phyloP scores from a whole-genome alignment of 1,140 invertebrate species.

The Orussus abietinus region DNA sequence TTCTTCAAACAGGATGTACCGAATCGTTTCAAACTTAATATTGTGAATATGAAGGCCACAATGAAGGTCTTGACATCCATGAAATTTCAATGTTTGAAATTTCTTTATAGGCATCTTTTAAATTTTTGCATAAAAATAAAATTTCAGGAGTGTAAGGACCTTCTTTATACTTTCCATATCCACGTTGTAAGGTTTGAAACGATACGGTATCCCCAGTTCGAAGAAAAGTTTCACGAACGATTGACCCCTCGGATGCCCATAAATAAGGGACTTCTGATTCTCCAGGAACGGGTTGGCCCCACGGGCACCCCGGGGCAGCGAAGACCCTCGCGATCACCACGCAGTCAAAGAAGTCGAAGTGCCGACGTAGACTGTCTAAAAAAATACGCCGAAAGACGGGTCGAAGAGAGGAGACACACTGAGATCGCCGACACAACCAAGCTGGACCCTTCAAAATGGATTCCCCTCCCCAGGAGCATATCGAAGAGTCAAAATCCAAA shows the following conservation, averaged over 20 bases:
- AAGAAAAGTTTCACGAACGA: too few species aligned
- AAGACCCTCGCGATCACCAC: conserved; percentile 38
- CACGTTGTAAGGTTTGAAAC: too few species aligned
- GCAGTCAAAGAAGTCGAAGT: conserved; percentile 39
- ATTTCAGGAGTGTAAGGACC: too few species aligned
- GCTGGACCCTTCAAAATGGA: conserved; percentile 24
- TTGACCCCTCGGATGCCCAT: neutral
- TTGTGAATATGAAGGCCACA: too few species aligned
- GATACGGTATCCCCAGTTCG: too few species aligned
- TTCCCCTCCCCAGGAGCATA: conserved; percentile 23
- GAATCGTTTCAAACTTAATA: too few species aligned
- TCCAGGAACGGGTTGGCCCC: conserved; percentile 36
- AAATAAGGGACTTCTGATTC: neutral
- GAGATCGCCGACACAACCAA: conserved; percentile 27
- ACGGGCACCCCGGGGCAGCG: conserved; percentile 31
- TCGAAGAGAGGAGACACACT: conserved; percentile 37
- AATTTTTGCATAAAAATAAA: too few species aligned
- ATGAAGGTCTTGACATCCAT: too few species aligned
- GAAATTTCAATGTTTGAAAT: too few species aligned
- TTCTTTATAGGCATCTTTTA: too few species aligned
- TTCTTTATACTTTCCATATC: too few species aligned
- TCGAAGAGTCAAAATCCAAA: conserved; percentile 7
- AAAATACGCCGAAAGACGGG: conserved; percentile 36
- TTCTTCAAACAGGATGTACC: too few species aligned
- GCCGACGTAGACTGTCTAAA: conserved; percentile 41